Evolutionary conservation across 2,797 vertebrate species (phyloP), one percentile per base, ranked within the genome.

Genomic region (Babyrousa celebensis): DNA sequence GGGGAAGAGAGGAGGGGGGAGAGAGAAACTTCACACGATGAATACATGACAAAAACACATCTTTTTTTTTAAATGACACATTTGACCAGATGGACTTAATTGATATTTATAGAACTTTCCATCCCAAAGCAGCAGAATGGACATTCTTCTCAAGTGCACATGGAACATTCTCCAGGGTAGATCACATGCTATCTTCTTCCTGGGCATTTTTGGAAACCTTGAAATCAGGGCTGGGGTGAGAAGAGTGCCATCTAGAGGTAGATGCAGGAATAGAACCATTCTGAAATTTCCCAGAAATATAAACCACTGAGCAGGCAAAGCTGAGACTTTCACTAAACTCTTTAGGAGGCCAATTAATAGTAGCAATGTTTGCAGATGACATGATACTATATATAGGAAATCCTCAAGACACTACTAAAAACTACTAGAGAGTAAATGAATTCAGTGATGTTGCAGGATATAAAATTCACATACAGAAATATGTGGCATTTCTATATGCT

Each of bases 241-340:
- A 96, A 96, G 71, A 92, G 89, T 92, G 48, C 94, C 96, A 92
- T 90, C 97, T 97, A 96, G 79, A 85, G 96, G 84, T n/a, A 85
- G 23, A 25, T 14, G 25, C 18, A 70, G 58, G 32, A 83, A 52
- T 0, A 2, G 27, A 54, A 8, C 9, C 17, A 56, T 27, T 74
- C 56, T 43, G 54, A 83, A 86, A 40, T 58, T 65, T 65, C 48
- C 83, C 15, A 70, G 63, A 83, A 96, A 80, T 62, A 54, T 2
- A 86, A 91, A 79, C 52, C 12, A 12, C n/a, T 40, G 75, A 83
- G 5, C 63, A 83, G 40, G 21, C 63, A 79, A 94, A 95, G 58
- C 36, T 74, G 15, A 48, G 89, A 67, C 52, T 92, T 63, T 92
- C 4, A 63, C 14, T 32, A 77, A 82, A 1, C 16, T 65, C 92